Base-by-base conservation (phyloP, 1,140 invertebrate genomes). In the Alviniconcha marisindica region DNA sequence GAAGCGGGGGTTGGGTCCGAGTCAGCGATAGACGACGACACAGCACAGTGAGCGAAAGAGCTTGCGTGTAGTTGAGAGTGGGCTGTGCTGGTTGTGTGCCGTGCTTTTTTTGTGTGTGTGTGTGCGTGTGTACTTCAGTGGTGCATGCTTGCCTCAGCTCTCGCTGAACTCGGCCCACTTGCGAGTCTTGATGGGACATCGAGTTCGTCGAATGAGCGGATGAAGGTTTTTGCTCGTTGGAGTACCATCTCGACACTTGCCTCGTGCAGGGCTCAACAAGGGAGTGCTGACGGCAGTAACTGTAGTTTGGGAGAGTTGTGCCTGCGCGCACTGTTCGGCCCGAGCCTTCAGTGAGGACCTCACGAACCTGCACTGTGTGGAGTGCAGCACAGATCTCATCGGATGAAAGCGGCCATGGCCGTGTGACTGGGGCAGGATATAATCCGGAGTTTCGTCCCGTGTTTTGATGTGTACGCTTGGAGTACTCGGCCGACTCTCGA, bases 1-100 rank as follows among this genome's bases (percentile, higher is more conserved):
- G 63, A 40, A 76, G 73, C 40, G 73, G 69, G 69, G 69, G 69
- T 33, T 71, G 69, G 69, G 69, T 71, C 69, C 69, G 33, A 71
- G 73, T 76, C 44, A 51, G 73, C 40, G 40, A 40, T n/a, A 51
- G 42, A 54, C 73, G 42, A 54, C 73, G 73, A 76, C 73, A 71
- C 69, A 71, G 69, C 69, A 71, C 69, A 42, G 36, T 5, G 44
- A 48, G 44, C 5, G 44, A 48, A 48, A 54, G 73, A 76, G 73
- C 4, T n/a, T 31, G 73, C 44, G 73, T 76, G 73, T 76, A 36
- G 2, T 48, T 44, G 42, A 76, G 73, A 51, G 24, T 71, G 73
- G n/a, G 73, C 73, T 71, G 73, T 76, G 73, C 73, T 76, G 42
- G 71, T 36, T 74, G 71, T 74, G 71, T 74, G 71, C 42, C n/a